phyloP scores from a whole-genome alignment of 2,113 vertebrate species.

The Seriola dumerili region DNA sequence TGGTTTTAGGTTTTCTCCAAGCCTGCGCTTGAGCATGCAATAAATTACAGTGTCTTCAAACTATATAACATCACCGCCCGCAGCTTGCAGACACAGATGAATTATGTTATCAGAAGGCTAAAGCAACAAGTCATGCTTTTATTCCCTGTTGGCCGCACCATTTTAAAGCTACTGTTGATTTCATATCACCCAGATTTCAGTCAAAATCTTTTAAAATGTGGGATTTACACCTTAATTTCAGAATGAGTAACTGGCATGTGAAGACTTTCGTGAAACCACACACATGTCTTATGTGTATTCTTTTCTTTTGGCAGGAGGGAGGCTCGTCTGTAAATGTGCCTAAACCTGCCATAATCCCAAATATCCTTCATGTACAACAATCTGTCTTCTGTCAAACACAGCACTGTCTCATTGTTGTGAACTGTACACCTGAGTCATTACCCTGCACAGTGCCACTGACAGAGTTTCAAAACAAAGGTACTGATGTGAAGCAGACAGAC shows the following conservation, averaged over 20 bases:
- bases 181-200: neutral
- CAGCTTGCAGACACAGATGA: neutral
- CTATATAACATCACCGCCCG: slow-evolving; percentile 6
- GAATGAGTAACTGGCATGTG: slow-evolving; percentile 18
- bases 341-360: slow-evolving; percentile 31
- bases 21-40: neutral
- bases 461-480: no score
- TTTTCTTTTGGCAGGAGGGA: slow-evolving; percentile 26
- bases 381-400: no score
- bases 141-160: neutral
- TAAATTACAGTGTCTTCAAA: slow-evolving; percentile 33
- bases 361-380: slow-evolving; percentile 33
- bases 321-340: slow-evolving; percentile 45
- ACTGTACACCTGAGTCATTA: slow-evolving; percentile 57
- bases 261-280: slow-evolving; percentile 28
- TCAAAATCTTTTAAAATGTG: neutral
- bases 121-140: neutral
- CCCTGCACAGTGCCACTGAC: no score
- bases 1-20: no score
- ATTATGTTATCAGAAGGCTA: no score
- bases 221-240: neutral
- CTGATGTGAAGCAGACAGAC: no score
- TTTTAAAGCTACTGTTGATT: neutral
- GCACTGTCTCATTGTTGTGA: slow-evolving; percentile 39
- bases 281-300: slow-evolving; percentile 40